These are phyloP conservation scores for Beris chalybata DNA, from an alignment of 2,888 invertebrate species.

Conservation along the genomic window DNA sequence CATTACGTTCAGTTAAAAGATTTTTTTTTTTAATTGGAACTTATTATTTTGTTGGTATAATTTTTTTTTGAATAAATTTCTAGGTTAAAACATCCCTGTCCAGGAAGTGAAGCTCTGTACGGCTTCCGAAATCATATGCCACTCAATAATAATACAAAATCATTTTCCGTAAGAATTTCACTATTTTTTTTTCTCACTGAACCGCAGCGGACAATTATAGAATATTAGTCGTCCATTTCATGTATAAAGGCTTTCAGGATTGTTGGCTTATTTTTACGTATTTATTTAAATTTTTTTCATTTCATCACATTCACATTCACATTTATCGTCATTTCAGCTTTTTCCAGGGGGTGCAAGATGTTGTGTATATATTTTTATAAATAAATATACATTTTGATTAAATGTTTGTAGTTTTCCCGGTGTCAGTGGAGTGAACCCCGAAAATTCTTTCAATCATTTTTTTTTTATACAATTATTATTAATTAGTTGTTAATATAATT, in stretches of 20 bases:
- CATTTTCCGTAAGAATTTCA: constrained; percentile 70
- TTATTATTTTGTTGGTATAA: constrained; percentile 24
- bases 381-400: too few species aligned
- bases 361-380: too few species aligned
- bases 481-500: neutral
- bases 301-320: constrained; percentile 12
- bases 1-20: constrained; percentile 10
- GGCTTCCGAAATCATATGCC: constrained; percentile 82
- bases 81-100: constrained; percentile 63
- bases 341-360: too few species aligned
- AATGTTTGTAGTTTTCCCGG: too few species aligned
- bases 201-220: neutral
- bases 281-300: neutral
- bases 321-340: too few species aligned
- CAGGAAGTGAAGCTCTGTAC: constrained; percentile 77
- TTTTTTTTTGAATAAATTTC: constrained; percentile 37
- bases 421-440: too few species aligned
- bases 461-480: too few species aligned
- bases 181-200: constrained; percentile 19
- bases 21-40: constrained; percentile 25
- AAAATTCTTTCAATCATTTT: too few species aligned
- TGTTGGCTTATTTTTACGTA: constrained; percentile 21
- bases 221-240: neutral
- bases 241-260: constrained; percentile 20
- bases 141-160: constrained; percentile 68